Evolutionary conservation across 2,113 vertebrate genomes (phyloP).

Genomic region (Chrysemys picta): DNA sequence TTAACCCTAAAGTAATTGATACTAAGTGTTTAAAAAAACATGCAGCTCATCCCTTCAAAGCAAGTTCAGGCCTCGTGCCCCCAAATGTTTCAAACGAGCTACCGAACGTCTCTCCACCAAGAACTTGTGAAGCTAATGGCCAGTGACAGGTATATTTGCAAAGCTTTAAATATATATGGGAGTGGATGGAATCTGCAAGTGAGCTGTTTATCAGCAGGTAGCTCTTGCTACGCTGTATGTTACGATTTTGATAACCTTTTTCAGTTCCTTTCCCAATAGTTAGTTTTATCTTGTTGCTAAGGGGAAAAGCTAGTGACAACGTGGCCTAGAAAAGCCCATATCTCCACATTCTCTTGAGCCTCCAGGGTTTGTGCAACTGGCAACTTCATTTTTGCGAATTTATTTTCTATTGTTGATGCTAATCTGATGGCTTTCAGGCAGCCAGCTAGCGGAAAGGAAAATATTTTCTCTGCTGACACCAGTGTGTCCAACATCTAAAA

Average conservation of each 20-base stretch:
- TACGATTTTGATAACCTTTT: neutral
- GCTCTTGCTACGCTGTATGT: neutral
- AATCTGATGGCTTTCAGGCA: neutral
- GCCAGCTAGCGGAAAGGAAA: neutral
- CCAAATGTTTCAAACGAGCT: slow-evolving; percentile 11
- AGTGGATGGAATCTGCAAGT: slow-evolving; percentile 4
- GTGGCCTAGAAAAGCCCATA: neutral
- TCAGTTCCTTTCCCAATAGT: neutral
- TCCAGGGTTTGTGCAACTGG: neutral
- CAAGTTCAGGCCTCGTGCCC: neutral
- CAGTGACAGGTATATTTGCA: slow-evolving; percentile 61
- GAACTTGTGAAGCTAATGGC: slow-evolving; percentile 46
- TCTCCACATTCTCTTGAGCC: neutral
- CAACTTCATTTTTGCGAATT: neutral
- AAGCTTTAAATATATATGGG: slow-evolving; percentile 35
- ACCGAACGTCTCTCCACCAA: neutral
- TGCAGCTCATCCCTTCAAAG: neutral
- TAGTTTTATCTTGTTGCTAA: neutral
- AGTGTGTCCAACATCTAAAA: neutral
- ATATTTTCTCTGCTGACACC: neutral
- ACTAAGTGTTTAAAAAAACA: neutral
- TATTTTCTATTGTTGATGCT: neutral
- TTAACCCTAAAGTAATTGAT: neutral
- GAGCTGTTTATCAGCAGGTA: slow-evolving; percentile 46
- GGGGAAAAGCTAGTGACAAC: neutral